Conservation (phyloP, 2,888 invertebrate species). For the Tachina fera region DNA sequence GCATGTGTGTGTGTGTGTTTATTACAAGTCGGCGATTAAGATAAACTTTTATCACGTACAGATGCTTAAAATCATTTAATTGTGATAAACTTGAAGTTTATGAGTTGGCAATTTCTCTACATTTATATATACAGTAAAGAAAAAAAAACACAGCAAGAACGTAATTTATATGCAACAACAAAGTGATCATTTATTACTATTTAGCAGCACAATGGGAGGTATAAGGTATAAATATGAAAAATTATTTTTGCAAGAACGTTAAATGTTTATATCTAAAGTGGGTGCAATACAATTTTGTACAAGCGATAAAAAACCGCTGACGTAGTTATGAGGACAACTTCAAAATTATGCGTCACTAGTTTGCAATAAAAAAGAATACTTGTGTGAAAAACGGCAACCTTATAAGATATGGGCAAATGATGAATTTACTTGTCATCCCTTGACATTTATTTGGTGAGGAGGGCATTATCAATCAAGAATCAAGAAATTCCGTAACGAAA, state of each 20-base stretch:
- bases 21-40: slow-evolving; percentile 61
- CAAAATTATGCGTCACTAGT: too few relatives aligned
- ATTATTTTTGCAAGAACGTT: neutral
- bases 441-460: too few relatives aligned
- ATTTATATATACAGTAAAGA: slow-evolving; percentile 32
- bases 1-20: slow-evolving; percentile 20
- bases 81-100: slow-evolving; percentile 73
- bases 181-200: slow-evolving; percentile 40
- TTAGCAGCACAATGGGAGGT: slow-evolving; percentile 25
- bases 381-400: too few relatives aligned
- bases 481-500: too few relatives aligned
- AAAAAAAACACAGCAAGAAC: neutral
- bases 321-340: too few relatives aligned
- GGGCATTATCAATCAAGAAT: too few relatives aligned
- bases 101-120: slow-evolving; percentile 72
- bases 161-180: neutral
- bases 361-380: neutral
- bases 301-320: too few relatives aligned
- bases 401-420: too few relatives aligned
- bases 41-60: slow-evolving; percentile 68
- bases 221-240: neutral
- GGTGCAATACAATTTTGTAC: too few relatives aligned
- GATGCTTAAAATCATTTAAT: slow-evolving; percentile 73
- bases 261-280: too few relatives aligned
- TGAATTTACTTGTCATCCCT: too few relatives aligned